Evolutionary conservation across 1,140 invertebrate species (phyloP).

Genomic region (Drosophila littoralis): DNA sequence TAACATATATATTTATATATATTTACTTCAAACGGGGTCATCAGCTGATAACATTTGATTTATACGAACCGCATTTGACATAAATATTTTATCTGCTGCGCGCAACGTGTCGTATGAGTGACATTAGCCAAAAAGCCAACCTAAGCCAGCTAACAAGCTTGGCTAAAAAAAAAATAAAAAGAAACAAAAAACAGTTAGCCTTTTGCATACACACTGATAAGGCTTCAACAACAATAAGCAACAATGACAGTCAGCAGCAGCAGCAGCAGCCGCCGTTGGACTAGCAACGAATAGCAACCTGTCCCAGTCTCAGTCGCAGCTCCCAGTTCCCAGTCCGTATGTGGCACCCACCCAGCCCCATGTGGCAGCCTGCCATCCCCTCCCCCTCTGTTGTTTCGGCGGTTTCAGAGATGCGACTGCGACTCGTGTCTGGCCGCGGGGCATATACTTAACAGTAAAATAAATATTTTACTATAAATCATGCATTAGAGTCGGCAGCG

Average conservation of each 20-base stretch:
- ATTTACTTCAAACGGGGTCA: constrained; percentile 61
- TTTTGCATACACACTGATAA: constrained; percentile 78
- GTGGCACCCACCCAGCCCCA: constrained; percentile 57
- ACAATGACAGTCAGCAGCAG: constrained; percentile 38
- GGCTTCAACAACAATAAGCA: constrained; percentile 69
- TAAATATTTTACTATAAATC: constrained; percentile 83
- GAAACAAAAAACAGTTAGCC: constrained; percentile 50
- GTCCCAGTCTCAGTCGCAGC: constrained; percentile 49
- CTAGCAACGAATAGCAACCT: constrained; percentile 55
- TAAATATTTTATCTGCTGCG: constrained; percentile 73
- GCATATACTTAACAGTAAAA: constrained; percentile 82
- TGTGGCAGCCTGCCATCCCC: background rate
- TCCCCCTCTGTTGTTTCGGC: background rate
- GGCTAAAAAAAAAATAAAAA: constrained; percentile 29
- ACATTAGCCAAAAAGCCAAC: constrained; percentile 67
- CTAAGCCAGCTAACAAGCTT: constrained; percentile 64
- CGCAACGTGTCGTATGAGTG: constrained; percentile 80
- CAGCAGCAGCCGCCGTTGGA: background rate
- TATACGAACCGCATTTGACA: constrained; percentile 75
- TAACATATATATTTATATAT: no score
- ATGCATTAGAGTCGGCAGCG: constrained; percentile 73
- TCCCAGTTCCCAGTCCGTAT: constrained; percentile 25
- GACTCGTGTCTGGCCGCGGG: constrained; percentile 38
- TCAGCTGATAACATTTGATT: constrained; percentile 79
- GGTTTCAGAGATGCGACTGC: constrained; percentile 11